A percentile compares a stretch with the other conserved stretches of the same genome.
phyloP scores from a whole-genome alignment of 2,888 invertebrate genomes.

The Drosophila mimica region DNA sequence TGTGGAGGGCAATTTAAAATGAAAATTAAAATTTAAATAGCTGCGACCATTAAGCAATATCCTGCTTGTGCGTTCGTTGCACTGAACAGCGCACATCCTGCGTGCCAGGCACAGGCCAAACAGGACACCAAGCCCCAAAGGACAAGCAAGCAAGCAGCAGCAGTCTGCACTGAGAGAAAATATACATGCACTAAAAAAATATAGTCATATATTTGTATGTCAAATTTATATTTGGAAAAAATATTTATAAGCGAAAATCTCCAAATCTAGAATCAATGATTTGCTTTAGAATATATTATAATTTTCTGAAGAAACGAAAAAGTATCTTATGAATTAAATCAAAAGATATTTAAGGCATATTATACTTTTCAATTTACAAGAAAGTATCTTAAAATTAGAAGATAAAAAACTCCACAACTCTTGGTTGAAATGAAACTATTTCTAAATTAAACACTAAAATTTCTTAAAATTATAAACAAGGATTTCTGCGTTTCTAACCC shows the following conservation, averaged over 20 bases:
- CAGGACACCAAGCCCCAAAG: conserved; percentile 31
- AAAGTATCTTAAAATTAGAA: not conserved
- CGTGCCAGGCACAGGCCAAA: conserved; percentile 41
- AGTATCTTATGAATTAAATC: too few species aligned
- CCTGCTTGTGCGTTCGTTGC: conserved; percentile 27
- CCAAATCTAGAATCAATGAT: not conserved
- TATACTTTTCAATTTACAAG: not conserved
- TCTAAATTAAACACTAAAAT: too few species aligned
- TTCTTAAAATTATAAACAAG: too few species aligned
- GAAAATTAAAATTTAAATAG: conserved; percentile 72
- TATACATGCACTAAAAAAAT: not conserved
- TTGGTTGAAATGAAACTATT: not conserved
- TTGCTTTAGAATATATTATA: not conserved
- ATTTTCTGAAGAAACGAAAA: not conserved
- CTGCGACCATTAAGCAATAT: conserved; percentile 74
- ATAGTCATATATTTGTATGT: not conserved
- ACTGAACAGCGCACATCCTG: conserved; percentile 52
- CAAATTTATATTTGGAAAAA: not conserved
- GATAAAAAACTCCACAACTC: not conserved
- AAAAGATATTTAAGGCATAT: too few species aligned
- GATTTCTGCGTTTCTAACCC: too few species aligned
- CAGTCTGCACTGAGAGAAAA: conserved; percentile 1
- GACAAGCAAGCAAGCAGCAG: conserved; percentile 14
- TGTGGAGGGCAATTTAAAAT: conserved; percentile 43
- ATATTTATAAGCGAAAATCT: not conserved